Evolutionary conservation across 2,888 invertebrate genomes (phyloP), one percentile per base, ranked within the genome.

Genomic region (Chrysina gloriosa): DNA sequence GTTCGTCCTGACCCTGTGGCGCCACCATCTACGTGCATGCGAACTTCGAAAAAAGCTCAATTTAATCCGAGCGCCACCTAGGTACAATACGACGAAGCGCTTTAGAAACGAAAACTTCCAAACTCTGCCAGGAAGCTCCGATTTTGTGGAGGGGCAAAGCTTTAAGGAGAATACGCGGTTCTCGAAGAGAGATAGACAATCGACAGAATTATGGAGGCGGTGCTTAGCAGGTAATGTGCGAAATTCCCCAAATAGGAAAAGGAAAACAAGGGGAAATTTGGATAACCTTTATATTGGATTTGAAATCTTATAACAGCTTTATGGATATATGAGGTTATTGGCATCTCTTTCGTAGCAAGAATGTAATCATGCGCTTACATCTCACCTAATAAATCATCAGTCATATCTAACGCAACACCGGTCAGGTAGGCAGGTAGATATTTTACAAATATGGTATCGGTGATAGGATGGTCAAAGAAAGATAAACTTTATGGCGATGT

Each of bases 381-480:
- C 80, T 78, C 77, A 73, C 73, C 73, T 74, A 70, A 76, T 80
- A 79, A 79, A 79, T 80, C 79, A 80, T 79, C 74, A 75, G 77
- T 78, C 77, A 76, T 77, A 77, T 77, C 77, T 78, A 77, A 77
- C 76, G 77, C 78, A 76, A 19, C 27, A 42, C 39, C 34, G 58
- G 58, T 42, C 58, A 58, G 58, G 58, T 58, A 75, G 76, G 74
- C 77, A 76, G 77, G 77, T 78, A 79, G 79, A 78, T 79, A 78
- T 80, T 77, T 77, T 75, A 76, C 76, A 75, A 77, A 77, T 77
- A 77, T 75, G 74, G 75, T 76, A 77, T 74, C 71, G 72, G 72
- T 71, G 68, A 47, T 52, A 63, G 42, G 52, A 64, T 31, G 63
- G 36, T 52, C 66, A 68, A 61, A 72, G 69, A 72, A 77, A 76